Percentiles rank a stretch among this genome's conserved stretches.
Conservation (phyloP, 2,113 vertebrate genomes). For the Heterotilapia buettikoferi region DNA sequence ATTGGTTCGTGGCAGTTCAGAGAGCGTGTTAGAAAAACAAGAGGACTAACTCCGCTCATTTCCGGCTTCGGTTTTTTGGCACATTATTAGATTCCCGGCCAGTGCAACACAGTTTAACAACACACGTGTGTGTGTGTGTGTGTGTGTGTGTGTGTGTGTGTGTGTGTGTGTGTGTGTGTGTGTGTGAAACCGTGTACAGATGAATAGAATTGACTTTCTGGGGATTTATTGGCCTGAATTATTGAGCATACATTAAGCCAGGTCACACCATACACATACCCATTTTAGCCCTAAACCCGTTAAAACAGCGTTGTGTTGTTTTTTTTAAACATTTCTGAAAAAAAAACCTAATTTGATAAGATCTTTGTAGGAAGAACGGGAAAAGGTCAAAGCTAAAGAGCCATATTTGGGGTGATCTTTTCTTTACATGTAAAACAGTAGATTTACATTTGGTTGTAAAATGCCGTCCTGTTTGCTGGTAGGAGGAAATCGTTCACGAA, state of each 20-base stretch:
- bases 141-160: too few relatives aligned
- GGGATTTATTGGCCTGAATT: neutral
- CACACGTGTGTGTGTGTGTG: too few relatives aligned
- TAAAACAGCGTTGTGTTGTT: neutral
- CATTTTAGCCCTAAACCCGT: neutral
- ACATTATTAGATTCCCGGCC: neutral
- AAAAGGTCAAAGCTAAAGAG: neutral
- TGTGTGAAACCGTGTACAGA: neutral
- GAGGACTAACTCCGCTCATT: neutral
- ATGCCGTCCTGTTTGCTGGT: fast-evolving
- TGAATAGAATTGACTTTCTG: neutral
- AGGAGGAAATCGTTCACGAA: neutral
- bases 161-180: too few relatives aligned
- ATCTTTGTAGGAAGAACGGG: neutral
- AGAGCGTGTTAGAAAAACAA: neutral
- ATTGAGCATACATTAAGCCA: neutral
- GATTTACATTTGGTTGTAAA: fast-evolving
- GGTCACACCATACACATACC: neutral
- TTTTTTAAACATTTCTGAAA: neutral
- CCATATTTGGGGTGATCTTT: neutral
- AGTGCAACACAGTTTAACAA: neutral
- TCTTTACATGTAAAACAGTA: fast-evolving
- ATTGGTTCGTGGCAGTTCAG: neutral
- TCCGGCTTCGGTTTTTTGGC: neutral
- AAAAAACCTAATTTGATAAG: fast-evolving